phyloP scores from a whole-genome alignment of 2,113 vertebrate species.

The Aramus guarauna region DNA sequence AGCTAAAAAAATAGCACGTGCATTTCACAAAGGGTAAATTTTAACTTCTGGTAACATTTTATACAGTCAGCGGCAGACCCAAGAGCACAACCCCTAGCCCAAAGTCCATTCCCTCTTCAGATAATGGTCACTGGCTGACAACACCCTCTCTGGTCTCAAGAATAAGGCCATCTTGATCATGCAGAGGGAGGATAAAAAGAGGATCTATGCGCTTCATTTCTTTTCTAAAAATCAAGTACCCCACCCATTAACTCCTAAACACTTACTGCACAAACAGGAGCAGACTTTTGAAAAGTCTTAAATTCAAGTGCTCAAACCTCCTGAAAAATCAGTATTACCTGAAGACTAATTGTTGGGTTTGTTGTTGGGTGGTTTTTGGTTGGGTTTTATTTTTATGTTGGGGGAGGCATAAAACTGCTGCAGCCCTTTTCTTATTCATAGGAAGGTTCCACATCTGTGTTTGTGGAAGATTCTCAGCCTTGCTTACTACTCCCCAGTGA shows the following conservation, averaged over 20 bases:
- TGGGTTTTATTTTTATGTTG: background rate
- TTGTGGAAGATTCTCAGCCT: background rate
- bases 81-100: background rate
- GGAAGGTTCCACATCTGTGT: background rate
- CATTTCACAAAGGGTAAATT: background rate
- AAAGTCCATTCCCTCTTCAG: background rate
- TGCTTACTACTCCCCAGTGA: background rate
- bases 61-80: background rate
- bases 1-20: background rate
- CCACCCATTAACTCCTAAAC: background rate
- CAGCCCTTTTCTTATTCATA: background rate
- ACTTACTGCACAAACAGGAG: background rate
- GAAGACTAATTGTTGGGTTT: background rate
- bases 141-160: background rate
- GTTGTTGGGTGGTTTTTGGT: background rate
- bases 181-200: background rate
- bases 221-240: background rate
- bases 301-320: background rate
- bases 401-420: background rate
- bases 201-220: fast-evolving
- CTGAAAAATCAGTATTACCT: background rate
- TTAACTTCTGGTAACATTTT: conserved; percentile 12
- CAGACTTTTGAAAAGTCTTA: background rate
- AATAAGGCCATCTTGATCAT: background rate
- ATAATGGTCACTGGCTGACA: background rate